These are phyloP conservation scores for Aurelia coerulea DNA, from an alignment of 30 jellyfish, hydroid and myxozoan genomes.

Conservation along the genomic window DNA sequence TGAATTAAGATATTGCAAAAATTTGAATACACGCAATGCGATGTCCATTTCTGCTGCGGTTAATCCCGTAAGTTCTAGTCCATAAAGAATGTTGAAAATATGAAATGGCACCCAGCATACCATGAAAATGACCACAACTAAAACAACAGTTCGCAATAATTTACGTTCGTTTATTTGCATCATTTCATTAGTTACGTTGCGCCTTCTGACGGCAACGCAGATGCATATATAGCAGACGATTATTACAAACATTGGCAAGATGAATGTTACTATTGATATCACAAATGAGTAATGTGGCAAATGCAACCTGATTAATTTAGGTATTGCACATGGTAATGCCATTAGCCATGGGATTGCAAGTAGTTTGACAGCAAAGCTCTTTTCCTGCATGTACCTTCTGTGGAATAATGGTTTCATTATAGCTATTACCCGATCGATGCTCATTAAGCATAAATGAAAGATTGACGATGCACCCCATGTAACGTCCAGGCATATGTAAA, in stretches of 20 bases:
- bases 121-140: background rate
- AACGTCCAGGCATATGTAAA: background rate
- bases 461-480: background rate
- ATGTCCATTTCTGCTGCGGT: too few relatives aligned
- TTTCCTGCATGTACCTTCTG: background rate
- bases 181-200: background rate
- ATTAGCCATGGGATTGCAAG: background rate
- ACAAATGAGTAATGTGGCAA: background rate
- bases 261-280: background rate
- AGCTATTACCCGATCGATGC: background rate
- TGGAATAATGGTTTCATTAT: background rate
- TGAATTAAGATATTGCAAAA: slow-evolving; percentile 18
- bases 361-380: background rate
- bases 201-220: background rate
- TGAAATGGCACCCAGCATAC: background rate
- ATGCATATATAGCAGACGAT: background rate
- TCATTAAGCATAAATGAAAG: background rate
- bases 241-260: background rate
- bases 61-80: background rate
- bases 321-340: background rate
- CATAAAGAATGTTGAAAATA: background rate
- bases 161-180: background rate
- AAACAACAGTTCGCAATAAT: background rate
- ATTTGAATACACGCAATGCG: background rate
- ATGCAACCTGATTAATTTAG: background rate